phyloP scores from a whole-genome alignment of 2,113 vertebrate species.

The Choloepus hoffmanni region DNA sequence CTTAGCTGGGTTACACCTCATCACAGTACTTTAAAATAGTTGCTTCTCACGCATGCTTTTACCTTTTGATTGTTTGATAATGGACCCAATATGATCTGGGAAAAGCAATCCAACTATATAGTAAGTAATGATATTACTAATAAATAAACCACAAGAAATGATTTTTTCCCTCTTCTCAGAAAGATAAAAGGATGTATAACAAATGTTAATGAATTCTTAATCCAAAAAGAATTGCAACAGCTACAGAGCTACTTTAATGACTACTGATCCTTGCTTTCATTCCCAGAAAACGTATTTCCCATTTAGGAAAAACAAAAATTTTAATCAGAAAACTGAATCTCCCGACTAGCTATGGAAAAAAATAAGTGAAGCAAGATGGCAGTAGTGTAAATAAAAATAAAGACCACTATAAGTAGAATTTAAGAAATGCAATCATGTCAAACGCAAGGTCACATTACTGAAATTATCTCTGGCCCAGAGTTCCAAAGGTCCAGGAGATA shows the following conservation, averaged over 20 bases:
- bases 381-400: slow-evolving; percentile 22
- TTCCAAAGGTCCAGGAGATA: neutral
- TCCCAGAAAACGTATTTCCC: slow-evolving; percentile 44
- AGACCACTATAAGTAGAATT: neutral
- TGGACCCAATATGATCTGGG: neutral
- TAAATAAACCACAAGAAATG: slow-evolving; percentile 56
- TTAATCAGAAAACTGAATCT: slow-evolving; percentile 48
- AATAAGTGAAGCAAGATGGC: neutral
- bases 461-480: neutral
- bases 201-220: slow-evolving; percentile 66
- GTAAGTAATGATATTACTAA: slow-evolving; percentile 59
- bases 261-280: slow-evolving; percentile 31
- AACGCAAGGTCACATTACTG: neutral
- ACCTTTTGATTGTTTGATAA: slow-evolving; percentile 52
- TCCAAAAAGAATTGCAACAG: slow-evolving; percentile 14
- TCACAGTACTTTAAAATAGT: neutral
- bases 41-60: neutral
- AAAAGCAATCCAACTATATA: slow-evolving; percentile 55
- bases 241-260: slow-evolving; percentile 35
- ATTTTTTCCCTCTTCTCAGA: neutral
- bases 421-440: neutral
- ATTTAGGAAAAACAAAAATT: neutral
- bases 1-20: neutral
- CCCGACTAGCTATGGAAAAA: neutral
- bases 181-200: slow-evolving; percentile 29